Percentiles rank a stretch among this genome's conserved stretches.
phyloP scores from a whole-genome alignment of 1,140 invertebrate genomes.

The Leptoteleia sp. region DNA sequence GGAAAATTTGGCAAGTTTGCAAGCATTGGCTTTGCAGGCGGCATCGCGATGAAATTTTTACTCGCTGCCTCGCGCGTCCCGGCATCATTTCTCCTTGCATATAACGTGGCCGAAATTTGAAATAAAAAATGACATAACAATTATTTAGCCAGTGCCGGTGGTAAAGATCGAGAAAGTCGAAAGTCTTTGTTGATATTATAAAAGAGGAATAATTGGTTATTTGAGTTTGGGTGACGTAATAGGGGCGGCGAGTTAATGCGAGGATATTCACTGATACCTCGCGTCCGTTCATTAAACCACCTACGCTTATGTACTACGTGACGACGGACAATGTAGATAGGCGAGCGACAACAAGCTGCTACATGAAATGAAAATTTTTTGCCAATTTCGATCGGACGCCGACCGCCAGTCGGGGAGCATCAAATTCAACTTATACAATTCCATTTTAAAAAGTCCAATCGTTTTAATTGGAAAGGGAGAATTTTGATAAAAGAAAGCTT shows the following conservation, averaged over 20 bases:
- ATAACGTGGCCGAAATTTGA: too few species aligned
- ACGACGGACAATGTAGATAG: constrained; percentile 23
- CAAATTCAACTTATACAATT: constrained; percentile 34
- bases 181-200: constrained; percentile 28
- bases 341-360: constrained; percentile 24
- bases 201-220: constrained; percentile 45
- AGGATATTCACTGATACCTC: constrained; percentile 14
- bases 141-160: constrained; percentile 17
- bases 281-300: constrained; percentile 35
- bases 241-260: constrained; percentile 16
- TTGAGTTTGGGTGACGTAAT: constrained; percentile 42
- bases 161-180: constrained; percentile 34
- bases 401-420: constrained; percentile 36
- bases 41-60: too few species aligned
- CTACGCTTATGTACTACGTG: constrained; percentile 28
- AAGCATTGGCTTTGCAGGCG: too few species aligned
- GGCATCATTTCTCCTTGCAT: too few species aligned
- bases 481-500: too few species aligned
- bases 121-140: constrained; percentile 9
- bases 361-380: constrained; percentile 38
- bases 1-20: too few species aligned
- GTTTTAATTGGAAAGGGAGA: constrained; percentile 17
- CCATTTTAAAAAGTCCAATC: constrained; percentile 25
- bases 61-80: too few species aligned
- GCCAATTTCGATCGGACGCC: constrained; percentile 26